Evolutionary conservation across 2,888 invertebrate genomes (phyloP), one percentile per base, ranked within the genome.

Genomic region (Plebejus melissa): DNA sequence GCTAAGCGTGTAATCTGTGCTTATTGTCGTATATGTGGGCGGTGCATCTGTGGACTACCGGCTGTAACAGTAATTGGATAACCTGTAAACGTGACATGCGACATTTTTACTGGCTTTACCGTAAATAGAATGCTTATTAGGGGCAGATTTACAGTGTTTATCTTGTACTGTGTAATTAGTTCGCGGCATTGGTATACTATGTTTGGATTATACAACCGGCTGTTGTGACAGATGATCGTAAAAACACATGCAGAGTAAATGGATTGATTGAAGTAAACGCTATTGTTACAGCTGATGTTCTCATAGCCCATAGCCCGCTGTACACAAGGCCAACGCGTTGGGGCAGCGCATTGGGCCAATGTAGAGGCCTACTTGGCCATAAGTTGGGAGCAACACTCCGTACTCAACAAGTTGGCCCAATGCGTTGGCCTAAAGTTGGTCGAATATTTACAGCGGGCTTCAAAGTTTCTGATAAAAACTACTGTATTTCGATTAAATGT

Each of bases 71-170:
- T 71, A 71, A 71, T 71, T 71, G 71, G 50, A 71, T 71, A 22
- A 71, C 46, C 71, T 50, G 71, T 71, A 50, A 50, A 41, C 71
- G 71, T 71, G 9, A 71, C 71, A 50, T 46, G 50, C 50, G 71
- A 71, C 71, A 70, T 70, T 70, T 70, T 70, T 70, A 70, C 70
- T 41, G 70, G 70, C 38, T 70, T 70, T 70, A 41, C 22, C n/a
- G n/a, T 70, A 70, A 70, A 70, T 70, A 70, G 70, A 70, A 38
- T 41, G 70, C 36, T 36, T 69, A 69, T 38, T 69, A 38, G 32
- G 36, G 36, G 41, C 70, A 41, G 70, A 70, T 70, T 65, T 65
- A 32, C 65, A 32, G 65, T 13, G 65, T 65, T 65, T 32, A 65
- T 65, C 65, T 65, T 65, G 65, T 32, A 65, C 6, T 69, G 6